Percentiles rank a stretch among this genome's conserved stretches.
These are phyloP conservation scores for Drymodes brunneopygia DNA, from an alignment of 2,113 vertebrate species.

Conservation along the genomic window DNA sequence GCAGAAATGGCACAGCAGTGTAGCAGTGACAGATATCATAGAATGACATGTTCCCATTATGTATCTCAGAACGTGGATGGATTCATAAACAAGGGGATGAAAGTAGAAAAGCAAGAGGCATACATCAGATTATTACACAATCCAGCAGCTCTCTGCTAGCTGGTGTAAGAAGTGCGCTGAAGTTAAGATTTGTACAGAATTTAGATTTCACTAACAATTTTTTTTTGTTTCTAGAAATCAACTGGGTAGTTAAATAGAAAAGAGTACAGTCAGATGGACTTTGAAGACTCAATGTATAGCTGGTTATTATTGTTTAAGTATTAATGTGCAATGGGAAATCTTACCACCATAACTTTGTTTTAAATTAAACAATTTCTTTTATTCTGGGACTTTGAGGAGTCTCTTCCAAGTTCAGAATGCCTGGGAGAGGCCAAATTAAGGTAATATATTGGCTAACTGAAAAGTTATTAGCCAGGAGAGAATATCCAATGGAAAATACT, in stretches of 20 bases:
- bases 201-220: conserved; percentile 7
- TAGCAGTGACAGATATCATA: neutral
- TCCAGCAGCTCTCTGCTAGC: neutral
- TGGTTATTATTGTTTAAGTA: neutral
- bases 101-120: neutral
- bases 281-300: neutral
- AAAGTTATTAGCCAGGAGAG: neutral
- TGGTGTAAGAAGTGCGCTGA: neutral
- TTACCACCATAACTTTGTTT: too few species aligned
- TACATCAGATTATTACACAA: neutral
- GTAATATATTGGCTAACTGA: neutral
- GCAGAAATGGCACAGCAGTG: neutral
- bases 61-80: neutral
- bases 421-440: neutral
- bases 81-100: neutral
- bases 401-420: neutral
- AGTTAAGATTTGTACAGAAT: neutral
- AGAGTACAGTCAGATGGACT: neutral
- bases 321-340: too few species aligned
- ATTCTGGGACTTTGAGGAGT: neutral
- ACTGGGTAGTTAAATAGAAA: conserved; percentile 21
- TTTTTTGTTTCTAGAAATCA: conserved; percentile 1
- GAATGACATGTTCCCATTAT: neutral
- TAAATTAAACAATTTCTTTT: neutral
- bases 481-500: neutral